phyloP scores from a whole-genome alignment of 2,113 vertebrate genomes.

The Tupaia tana region DNA sequence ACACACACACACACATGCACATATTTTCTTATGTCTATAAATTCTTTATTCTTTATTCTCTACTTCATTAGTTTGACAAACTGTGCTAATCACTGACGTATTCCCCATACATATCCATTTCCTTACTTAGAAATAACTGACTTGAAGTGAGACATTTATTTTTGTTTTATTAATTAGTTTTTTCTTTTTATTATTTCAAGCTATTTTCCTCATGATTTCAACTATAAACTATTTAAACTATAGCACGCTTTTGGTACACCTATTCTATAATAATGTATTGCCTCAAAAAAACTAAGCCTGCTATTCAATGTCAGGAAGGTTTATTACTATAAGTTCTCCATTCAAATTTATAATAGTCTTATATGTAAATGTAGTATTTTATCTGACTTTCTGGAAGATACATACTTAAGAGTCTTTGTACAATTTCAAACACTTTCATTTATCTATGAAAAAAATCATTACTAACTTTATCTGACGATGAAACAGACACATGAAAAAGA shows the following conservation, averaged over 20 bases:
- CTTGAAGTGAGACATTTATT: background rate
- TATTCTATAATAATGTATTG: background rate
- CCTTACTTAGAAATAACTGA: background rate
- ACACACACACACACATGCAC: no score
- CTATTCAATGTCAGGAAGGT: background rate
- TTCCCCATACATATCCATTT: background rate
- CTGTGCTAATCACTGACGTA: background rate
- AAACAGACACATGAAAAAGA: background rate
- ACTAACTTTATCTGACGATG: slow-evolving; percentile 9
- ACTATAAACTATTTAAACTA: background rate
- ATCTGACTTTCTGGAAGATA: background rate
- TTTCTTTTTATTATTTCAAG: background rate
- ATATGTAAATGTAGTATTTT: background rate
- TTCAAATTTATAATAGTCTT: background rate
- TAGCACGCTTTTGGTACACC: background rate
- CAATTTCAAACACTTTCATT: slow-evolving; percentile 31
- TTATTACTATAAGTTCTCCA: background rate
- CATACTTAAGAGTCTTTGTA: background rate
- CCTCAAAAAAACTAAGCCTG: background rate
- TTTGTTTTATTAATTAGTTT: background rate
- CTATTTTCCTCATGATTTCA: background rate
- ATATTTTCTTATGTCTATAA: background rate
- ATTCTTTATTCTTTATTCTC: background rate
- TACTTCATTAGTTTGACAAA: background rate
- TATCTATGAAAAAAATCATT: slow-evolving; percentile 10